These are phyloP conservation scores for Smutsia temminckii DNA, from an alignment of 2,797 vertebrate species.

Conservation along the genomic window DNA sequence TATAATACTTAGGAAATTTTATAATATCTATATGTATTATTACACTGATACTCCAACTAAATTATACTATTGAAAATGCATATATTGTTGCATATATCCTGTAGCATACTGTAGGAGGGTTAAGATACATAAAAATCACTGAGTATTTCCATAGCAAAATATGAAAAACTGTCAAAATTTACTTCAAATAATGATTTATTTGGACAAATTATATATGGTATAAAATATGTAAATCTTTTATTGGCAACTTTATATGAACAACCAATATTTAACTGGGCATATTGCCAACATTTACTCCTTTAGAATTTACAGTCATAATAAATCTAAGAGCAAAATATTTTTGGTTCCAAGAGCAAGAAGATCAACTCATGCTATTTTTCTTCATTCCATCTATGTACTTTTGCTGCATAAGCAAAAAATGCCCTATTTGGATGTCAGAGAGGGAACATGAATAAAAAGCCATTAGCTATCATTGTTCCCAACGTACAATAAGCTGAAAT, in stretches of 20 bases:
- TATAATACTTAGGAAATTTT: background rate
- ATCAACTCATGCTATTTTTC: constrained; percentile 2
- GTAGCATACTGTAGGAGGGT: background rate
- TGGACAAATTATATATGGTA: background rate
- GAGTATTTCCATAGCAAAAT: background rate
- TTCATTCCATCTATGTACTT: background rate
- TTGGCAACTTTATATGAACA: background rate
- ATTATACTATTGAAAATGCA: background rate
- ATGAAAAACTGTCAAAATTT: background rate
- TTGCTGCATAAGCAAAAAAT: constrained; percentile 41
- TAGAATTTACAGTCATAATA: background rate
- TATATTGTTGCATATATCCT: background rate
- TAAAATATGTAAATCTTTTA: background rate
- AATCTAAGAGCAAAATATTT: constrained; percentile 10
- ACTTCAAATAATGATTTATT: background rate
- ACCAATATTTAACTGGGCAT: constrained; percentile 12
- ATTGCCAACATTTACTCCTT: background rate
- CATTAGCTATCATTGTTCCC: constrained; percentile 32
- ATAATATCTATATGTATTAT: background rate
- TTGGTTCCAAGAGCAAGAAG: background rate
- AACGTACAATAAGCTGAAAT: background rate
- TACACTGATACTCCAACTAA: background rate
- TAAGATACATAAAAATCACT: background rate
- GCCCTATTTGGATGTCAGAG: constrained; percentile 1
- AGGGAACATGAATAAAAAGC: constrained; percentile 26